Conservation (phyloP, 2,113 vertebrate species). For the Pedetes capensis region DNA sequence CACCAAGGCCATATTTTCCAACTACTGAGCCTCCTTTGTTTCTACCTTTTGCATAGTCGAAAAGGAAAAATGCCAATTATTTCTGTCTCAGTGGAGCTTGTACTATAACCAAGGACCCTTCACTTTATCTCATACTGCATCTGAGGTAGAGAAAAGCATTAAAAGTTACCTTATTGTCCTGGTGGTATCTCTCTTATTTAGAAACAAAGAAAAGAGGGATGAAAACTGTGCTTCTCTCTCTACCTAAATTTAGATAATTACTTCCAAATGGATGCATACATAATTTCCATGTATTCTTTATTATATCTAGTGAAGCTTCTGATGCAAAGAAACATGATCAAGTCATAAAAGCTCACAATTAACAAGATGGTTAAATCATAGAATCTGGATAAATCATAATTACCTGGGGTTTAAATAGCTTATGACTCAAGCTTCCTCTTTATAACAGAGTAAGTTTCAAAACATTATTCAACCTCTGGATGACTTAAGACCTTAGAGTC, state of each 20-base stretch:
- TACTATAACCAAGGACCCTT: neutral
- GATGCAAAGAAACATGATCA: neutral
- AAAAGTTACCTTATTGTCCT: neutral
- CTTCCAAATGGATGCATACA: neutral
- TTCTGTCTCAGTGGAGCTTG: neutral
- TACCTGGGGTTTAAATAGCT: neutral
- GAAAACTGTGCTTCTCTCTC: neutral
- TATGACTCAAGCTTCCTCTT: neutral
- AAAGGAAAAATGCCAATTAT: neutral
- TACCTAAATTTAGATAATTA: neutral
- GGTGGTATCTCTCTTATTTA: neutral
- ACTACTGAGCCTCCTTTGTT: too few species aligned
- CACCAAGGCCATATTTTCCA: too few species aligned
- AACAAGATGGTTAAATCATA: neutral
- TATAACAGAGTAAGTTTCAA: neutral
- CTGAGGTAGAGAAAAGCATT: neutral
- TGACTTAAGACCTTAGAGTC: neutral
- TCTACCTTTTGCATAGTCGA: too few species aligned
- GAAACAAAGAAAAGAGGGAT: neutral
- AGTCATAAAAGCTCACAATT: neutral
- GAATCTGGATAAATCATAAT: neutral
- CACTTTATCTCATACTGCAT: accelerated
- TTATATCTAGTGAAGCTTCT: neutral
- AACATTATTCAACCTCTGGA: neutral
- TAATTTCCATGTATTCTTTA: neutral